Conservation (phyloP, 2,888 invertebrate species). For the Eupsilia transversa region DNA sequence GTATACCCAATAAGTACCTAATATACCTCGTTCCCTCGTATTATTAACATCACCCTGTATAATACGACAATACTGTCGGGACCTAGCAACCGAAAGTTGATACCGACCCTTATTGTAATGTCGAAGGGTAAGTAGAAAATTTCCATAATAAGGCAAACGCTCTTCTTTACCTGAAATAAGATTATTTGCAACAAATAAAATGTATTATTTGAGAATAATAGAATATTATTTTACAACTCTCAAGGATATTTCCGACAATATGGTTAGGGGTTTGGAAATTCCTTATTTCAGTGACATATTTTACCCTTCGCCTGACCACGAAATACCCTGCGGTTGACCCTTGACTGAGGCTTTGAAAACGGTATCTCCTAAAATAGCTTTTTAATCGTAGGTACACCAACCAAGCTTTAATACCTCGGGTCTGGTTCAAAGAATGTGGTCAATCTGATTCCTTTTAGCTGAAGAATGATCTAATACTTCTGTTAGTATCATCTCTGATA, state of each 20-base stretch:
- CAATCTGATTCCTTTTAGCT: neutral
- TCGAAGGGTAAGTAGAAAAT: constrained; percentile 23
- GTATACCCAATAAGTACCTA: constrained; percentile 8
- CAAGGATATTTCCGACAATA: neutral
- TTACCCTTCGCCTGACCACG: neutral
- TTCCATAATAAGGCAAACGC: constrained; percentile 38
- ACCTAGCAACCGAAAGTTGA: constrained; percentile 43
- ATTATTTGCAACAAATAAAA: constrained; percentile 7
- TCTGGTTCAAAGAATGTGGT: neutral
- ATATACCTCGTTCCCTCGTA: constrained; percentile 24
- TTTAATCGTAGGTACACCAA: constrained; percentile 3
- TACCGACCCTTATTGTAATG: constrained; percentile 43
- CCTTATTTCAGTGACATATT: constrained; percentile 9
- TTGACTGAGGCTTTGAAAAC: constrained; percentile 37
- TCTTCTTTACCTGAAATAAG: constrained; percentile 15
- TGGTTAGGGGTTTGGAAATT: neutral
- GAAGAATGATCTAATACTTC: neutral
- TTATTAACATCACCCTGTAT: constrained; percentile 33
- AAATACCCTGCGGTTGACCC: constrained; percentile 9
- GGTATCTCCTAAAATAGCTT: constrained; percentile 26
- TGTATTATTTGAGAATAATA: constrained; percentile 6
- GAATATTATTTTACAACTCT: neutral
- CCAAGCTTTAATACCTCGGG: neutral
- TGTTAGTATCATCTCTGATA: neutral
- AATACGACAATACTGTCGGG: constrained; percentile 42